Percentiles rank a stretch among this genome's conserved stretches.
Evolutionary conservation across 2,888 invertebrate species (phyloP).

Genomic region (Hedya salicella): DNA sequence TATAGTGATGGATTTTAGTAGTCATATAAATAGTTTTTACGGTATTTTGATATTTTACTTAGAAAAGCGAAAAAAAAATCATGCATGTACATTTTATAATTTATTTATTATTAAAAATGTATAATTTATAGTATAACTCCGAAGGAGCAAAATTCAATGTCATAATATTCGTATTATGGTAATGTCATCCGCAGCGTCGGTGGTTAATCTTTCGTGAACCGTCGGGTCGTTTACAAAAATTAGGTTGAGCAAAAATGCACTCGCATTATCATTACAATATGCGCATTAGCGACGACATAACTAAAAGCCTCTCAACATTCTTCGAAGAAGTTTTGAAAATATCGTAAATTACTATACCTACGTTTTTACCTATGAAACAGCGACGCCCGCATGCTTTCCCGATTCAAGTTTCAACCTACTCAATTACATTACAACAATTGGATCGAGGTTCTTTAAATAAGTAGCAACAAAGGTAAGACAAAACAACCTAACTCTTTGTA

Average conservation of each 20-base stretch:
- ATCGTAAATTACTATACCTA: background rate
- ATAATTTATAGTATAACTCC: background rate
- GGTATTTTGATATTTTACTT: too few relatives aligned
- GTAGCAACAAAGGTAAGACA: background rate
- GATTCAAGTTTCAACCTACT: too few relatives aligned
- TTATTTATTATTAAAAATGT: background rate
- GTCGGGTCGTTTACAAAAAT: conserved; percentile 76
- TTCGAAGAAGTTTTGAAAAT: background rate
- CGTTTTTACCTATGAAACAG: too few relatives aligned
- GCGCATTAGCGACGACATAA: conserved; percentile 62
- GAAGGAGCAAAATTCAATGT: conserved; percentile 24
- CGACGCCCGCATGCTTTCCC: too few relatives aligned
- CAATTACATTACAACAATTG: too few relatives aligned
- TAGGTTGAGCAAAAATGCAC: conserved; percentile 75
- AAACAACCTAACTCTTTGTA: too few relatives aligned
- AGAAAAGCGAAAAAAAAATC: too few relatives aligned
- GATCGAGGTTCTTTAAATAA: too few relatives aligned
- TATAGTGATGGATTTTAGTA: too few relatives aligned
- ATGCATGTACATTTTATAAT: too few relatives aligned
- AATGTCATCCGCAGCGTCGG: conserved; percentile 62
- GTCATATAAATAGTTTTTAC: too few relatives aligned
- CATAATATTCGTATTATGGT: conserved; percentile 62
- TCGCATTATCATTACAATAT: conserved; percentile 72
- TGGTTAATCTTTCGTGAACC: conserved; percentile 81
- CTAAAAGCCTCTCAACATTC: conserved; percentile 5